A percentile compares a stretch with the other conserved stretches of the same genome.
phyloP scores from a whole-genome alignment of 2,888 invertebrate species.

The Macaria notata region DNA sequence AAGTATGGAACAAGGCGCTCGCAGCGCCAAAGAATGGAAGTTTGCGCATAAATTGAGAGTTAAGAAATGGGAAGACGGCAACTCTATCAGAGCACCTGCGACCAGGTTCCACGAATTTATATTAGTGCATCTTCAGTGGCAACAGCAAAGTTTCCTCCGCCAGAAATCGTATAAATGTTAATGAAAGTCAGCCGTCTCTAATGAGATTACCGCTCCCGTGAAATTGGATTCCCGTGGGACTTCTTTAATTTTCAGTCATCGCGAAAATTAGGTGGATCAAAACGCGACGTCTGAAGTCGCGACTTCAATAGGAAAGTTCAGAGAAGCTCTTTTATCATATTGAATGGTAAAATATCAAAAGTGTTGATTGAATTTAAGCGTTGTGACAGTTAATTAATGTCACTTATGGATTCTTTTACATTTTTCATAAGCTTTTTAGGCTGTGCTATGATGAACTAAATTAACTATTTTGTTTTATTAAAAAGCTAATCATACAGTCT shows the following conservation, averaged over 20 bases:
- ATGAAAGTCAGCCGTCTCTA: conserved; percentile 77
- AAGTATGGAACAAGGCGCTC: conserved; percentile 31
- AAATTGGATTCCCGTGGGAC: conserved; percentile 76
- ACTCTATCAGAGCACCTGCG: conserved; percentile 66
- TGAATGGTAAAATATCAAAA: conserved; percentile 25
- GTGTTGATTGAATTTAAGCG: conserved; percentile 18
- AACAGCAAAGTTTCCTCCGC: conserved; percentile 60
- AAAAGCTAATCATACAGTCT: too few species aligned
- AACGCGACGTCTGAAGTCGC: conserved; percentile 44
- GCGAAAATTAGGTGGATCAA: conserved; percentile 68
- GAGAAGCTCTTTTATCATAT: conserved; percentile 28
- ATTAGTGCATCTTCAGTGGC: conserved; percentile 65
- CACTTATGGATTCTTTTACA: neutral
- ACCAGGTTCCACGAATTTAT: conserved; percentile 62
- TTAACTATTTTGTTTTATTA: too few species aligned
- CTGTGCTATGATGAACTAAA: too few species aligned
- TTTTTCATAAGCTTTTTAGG: neutral
- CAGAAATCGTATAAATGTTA: conserved; percentile 78
- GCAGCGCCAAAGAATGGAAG: conserved; percentile 44
- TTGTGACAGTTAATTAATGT: conserved; percentile 19
- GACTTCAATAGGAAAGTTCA: conserved; percentile 46
- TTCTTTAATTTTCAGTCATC: conserved; percentile 78
- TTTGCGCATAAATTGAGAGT: conserved; percentile 63
- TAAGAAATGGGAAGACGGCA: conserved; percentile 51
- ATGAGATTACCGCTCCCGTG: conserved; percentile 77